Evolutionary conservation across 1,140 invertebrate genomes (phyloP), one percentile per base, ranked within the genome.

Genomic region (Drosophila bifasciata): DNA sequence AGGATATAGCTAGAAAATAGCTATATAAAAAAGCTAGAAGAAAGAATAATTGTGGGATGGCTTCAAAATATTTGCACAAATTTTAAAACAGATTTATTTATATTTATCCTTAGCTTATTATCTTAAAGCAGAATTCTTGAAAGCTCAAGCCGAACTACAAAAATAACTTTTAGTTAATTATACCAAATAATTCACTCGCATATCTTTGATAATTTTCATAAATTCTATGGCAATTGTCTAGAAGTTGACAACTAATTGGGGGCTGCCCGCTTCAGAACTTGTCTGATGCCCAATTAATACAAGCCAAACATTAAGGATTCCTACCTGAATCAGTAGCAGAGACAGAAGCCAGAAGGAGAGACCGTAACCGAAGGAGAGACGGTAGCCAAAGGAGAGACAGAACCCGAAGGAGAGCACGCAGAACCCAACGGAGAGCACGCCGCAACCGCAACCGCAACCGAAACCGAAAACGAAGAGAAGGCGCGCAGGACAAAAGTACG

Each of bases 161-260:
- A 68, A 67, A 68, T 68, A 68, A 61, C 41, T 64, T 75, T 57
- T 57, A 68, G 72, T 81, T 77, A 56, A 72, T 77, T 77, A 73
- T 64, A 39, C 59, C 23, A 50, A 75, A 61, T 66, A 46, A 83
- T 83, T 81, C 60, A 57, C 44, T 46, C 8, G 58, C 79, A 74
- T 83, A 66, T 71, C 66, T 84, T 15, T 45, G 78, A 72, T 78
- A 70, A 88, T 88, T 78, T 83, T 78, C 83, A 88, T 83, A 86
- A 86, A 88, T 86, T 88, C 74, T 81, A 69, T 56, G 51, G 62
- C 73, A 69, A 74, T 41, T 44, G 60, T 80, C 56, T 74, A 25
- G 58, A 17, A 78, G 49, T 61, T 66, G 77, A 51, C 64, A 76
- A 81, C 81, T 85, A 85, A 85, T 85, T 85, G 80, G 81, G 73